Percentiles rank a stretch among this genome's conserved stretches.
Evolutionary conservation across 2,797 vertebrate species (phyloP).

Genomic region (Acipenser transmontanus): DNA sequence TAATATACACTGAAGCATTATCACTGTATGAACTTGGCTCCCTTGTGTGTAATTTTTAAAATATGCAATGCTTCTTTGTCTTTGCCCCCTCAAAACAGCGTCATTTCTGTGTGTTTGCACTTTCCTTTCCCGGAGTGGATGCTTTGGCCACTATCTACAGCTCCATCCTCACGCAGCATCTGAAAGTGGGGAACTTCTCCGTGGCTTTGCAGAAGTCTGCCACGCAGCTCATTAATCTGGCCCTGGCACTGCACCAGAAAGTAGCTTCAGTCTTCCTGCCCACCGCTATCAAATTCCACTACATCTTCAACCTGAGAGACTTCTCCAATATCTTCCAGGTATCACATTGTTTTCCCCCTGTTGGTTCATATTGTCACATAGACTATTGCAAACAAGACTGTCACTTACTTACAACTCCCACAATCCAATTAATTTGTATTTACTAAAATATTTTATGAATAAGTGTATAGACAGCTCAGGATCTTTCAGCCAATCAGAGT

Average conservation of each 20-base stretch:
- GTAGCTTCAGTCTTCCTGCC: constrained; percentile 77
- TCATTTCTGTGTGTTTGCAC: constrained; percentile 84
- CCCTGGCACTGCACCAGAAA: constrained; percentile 72
- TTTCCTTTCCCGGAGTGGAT: constrained; percentile 78
- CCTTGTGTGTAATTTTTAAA: too few relatives aligned
- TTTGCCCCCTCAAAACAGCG: constrained; percentile 50
- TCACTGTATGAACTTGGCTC: too few relatives aligned
- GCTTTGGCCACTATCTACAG: constrained; percentile 84
- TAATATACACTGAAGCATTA: too few relatives aligned
- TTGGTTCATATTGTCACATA: neutral
- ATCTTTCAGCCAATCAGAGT: too few relatives aligned
- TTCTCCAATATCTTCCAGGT: constrained; percentile 95
- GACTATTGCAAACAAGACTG: neutral
- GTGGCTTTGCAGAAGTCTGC: constrained; percentile 60
- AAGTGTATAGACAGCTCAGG: too few relatives aligned
- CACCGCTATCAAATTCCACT: constrained; percentile 92
- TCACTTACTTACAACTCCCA: neutral
- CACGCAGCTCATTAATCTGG: constrained; percentile 65
- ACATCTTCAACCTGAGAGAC: constrained; percentile 89
- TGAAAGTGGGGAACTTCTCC: constrained; percentile 60
- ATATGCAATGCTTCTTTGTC: too few relatives aligned
- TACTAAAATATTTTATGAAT: too few relatives aligned
- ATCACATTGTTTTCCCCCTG: constrained; percentile 3
- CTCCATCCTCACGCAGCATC: constrained; percentile 77
- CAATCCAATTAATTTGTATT: too few relatives aligned